Percentiles rank a stretch among this genome's conserved stretches.
phyloP scores from a whole-genome alignment of 2,113 vertebrate species.

The Tonatia bakeri region DNA sequence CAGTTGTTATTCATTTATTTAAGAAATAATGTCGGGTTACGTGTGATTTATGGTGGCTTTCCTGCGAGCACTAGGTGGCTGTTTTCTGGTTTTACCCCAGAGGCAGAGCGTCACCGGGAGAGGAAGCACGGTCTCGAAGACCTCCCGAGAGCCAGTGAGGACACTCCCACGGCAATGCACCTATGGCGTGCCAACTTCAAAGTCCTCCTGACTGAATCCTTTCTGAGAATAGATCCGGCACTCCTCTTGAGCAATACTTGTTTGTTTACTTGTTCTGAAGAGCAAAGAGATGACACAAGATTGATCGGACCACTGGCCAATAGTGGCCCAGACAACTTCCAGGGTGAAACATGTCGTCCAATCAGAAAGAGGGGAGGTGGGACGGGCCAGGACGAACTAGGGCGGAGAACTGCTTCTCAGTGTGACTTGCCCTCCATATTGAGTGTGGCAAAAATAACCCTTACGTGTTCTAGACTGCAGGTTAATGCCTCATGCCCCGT shows the following conservation, averaged over 20 bases:
- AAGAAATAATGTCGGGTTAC: background rate
- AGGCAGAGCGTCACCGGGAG: accelerated
- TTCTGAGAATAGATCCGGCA: constrained; percentile 6
- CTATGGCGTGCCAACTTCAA: background rate
- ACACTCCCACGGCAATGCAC: background rate
- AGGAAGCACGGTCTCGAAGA: background rate
- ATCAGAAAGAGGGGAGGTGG: constrained; percentile 37
- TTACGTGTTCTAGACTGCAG: too few relatives aligned
- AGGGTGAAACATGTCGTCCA: background rate
- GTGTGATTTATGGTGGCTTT: background rate
- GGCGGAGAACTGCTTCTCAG: background rate
- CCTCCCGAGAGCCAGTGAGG: background rate
- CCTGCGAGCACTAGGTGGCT: background rate
- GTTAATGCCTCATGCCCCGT: background rate
- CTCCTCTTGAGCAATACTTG: constrained; percentile 41
- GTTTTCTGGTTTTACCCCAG: background rate
- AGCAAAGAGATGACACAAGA: background rate
- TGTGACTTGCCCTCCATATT: constrained; percentile 33
- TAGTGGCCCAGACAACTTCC: background rate
- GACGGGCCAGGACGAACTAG: background rate
- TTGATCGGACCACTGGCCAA: background rate
- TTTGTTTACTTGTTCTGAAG: constrained; percentile 71
- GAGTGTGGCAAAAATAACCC: constrained; percentile 54
- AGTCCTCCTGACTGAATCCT: background rate
- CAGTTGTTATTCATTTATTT: background rate